Conservation (phyloP, 1,140 invertebrate genomes). For the Bombus breviceps region DNA sequence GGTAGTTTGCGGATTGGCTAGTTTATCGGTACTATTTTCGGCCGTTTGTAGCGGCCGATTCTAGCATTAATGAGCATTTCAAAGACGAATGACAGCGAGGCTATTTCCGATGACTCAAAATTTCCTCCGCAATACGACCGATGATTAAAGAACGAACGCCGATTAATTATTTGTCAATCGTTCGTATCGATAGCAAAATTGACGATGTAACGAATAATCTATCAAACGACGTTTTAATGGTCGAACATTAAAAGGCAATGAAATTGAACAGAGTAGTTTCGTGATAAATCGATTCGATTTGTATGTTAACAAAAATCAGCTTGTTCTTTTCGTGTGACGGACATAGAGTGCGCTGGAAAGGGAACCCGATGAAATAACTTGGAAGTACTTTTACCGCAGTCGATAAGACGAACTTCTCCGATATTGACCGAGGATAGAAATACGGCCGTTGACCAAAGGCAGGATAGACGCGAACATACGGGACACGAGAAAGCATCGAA, state of each 20-base stretch:
- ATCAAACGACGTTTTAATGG: too few species aligned
- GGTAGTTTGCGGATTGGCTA: constrained; percentile 41
- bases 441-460: too few species aligned
- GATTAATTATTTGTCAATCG: background rate
- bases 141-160: background rate
- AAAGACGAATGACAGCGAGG: constrained; percentile 25
- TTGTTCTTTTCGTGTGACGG: background rate
- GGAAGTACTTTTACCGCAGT: background rate
- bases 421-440: too few species aligned
- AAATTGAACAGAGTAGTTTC: background rate
- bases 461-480: too few species aligned
- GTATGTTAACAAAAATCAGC: background rate
- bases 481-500: too few species aligned
- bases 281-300: background rate
- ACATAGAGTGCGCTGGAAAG: constrained; percentile 9
- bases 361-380: background rate
- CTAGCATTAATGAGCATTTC: constrained; percentile 30
- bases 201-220: background rate
- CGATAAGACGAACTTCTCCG: background rate
- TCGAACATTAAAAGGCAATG: background rate
- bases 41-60: constrained; percentile 28
- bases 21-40: constrained; percentile 52
- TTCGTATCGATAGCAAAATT: background rate
- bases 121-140: background rate
- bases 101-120: constrained; percentile 15